These are phyloP conservation scores for Smittia sp. DNA, from an alignment of 2,888 invertebrate genomes.

Conservation along the genomic window DNA sequence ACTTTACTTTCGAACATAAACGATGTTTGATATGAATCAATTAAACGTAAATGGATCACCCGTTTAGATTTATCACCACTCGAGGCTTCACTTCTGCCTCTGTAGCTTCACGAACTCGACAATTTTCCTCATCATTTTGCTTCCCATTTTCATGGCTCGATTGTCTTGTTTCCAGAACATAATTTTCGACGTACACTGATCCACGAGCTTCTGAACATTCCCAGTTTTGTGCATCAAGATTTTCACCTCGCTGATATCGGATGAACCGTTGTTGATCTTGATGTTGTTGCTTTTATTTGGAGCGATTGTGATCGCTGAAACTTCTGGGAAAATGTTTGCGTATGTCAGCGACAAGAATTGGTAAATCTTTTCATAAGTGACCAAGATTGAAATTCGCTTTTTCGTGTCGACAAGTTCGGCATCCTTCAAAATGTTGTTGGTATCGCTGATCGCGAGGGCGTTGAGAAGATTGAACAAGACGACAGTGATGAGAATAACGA, in stretches of 20 bases:
- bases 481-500: not conserved
- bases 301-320: not conserved
- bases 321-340: not conserved
- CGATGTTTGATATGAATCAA: too few species aligned
- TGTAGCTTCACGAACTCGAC: not conserved
- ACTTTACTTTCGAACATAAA: too few species aligned
- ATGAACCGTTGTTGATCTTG: not conserved
- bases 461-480: conserved; percentile 14
- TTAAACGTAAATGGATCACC: too few species aligned
- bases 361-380: not conserved
- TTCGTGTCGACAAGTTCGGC: conserved; percentile 10
- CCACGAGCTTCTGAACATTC: not conserved
- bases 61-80: too few species aligned
- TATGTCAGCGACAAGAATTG: not conserved
- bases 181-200: not conserved
- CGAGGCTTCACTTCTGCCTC: too few species aligned
- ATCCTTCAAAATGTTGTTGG: conserved; percentile 6
- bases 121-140: not conserved
- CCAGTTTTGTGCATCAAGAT: not conserved
- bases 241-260: not conserved
- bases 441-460: conserved; percentile 7
- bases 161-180: not conserved
- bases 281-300: not conserved
- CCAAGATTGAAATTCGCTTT: not conserved
- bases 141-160: not conserved